Evolutionary conservation across 2,888 invertebrate genomes (phyloP).

Genomic region (Stenichneumon culpator): DNA sequence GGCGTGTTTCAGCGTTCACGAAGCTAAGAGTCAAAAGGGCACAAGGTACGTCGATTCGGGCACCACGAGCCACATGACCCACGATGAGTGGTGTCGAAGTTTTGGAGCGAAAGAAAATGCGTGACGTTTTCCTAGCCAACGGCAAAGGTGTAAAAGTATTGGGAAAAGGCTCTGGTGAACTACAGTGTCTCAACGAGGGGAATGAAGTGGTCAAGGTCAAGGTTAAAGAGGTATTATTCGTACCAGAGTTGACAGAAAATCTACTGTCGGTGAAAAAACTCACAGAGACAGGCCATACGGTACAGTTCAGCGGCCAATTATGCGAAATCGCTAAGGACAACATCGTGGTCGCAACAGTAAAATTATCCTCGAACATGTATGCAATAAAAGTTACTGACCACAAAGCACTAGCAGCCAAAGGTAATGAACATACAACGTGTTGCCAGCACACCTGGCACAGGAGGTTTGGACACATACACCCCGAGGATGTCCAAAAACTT

Average conservation of each 20-base stretch:
- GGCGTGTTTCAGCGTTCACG: too few relatives aligned
- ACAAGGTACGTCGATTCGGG: too few relatives aligned
- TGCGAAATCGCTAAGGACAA: slow-evolving; percentile 62
- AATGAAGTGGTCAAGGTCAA: slow-evolving; percentile 34
- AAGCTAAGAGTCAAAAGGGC: too few relatives aligned
- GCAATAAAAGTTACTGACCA: slow-evolving; percentile 43
- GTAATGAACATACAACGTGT: slow-evolving; percentile 39
- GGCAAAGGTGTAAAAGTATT: slow-evolving; percentile 52
- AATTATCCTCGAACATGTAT: slow-evolving; percentile 54
- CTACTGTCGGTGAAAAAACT: slow-evolving; percentile 68
- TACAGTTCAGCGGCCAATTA: slow-evolving; percentile 50
- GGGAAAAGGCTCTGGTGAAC: slow-evolving; percentile 65
- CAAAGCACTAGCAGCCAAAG: slow-evolving; percentile 44
- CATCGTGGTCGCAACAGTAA: slow-evolving; percentile 37
- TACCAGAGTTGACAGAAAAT: slow-evolving; percentile 62
- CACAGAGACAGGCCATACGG: slow-evolving; percentile 41
- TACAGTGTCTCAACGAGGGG: slow-evolving; percentile 45
- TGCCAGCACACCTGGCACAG: slow-evolving; percentile 73
- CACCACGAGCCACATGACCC: slow-evolving; percentile 70
- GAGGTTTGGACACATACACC: slow-evolving; percentile 69
- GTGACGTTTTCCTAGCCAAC: slow-evolving; percentile 61
- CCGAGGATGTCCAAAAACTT: slow-evolving; percentile 64
- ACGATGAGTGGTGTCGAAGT: background rate
- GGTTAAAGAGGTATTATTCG: slow-evolving; percentile 64
- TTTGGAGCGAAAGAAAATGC: slow-evolving; percentile 46